phyloP scores from a whole-genome alignment of 2,888 invertebrate species.

The Nematopogon swammerdamellus region DNA sequence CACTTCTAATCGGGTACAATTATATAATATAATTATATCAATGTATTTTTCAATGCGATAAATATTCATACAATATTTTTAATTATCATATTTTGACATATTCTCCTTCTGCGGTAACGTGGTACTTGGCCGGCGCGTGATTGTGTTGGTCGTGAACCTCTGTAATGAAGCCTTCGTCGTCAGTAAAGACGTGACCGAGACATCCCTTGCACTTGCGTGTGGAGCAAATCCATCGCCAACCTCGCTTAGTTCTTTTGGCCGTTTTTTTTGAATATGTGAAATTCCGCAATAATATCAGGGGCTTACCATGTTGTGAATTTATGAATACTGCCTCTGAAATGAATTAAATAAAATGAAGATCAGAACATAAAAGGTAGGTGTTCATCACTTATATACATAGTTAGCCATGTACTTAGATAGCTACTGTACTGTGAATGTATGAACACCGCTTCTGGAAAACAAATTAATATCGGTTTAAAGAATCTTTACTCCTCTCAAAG shows the following conservation, averaged over 20 bases:
- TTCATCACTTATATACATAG: too few relatives aligned
- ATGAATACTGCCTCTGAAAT: background rate
- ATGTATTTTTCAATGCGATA: too few relatives aligned
- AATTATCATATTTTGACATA: background rate
- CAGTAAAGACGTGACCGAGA: background rate
- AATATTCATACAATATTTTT: too few relatives aligned
- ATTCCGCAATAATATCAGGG: background rate
- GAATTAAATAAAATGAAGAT: too few relatives aligned
- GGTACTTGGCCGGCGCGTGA: background rate
- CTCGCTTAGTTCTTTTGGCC: background rate
- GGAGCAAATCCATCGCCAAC: conserved; percentile 2
- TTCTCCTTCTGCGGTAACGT: background rate
- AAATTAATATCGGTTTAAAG: too few relatives aligned
- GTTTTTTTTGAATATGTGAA: background rate
- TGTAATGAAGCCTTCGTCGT: background rate
- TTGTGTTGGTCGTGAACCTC: background rate
- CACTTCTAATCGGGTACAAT: too few relatives aligned
- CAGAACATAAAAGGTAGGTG: too few relatives aligned
- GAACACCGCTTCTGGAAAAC: too few relatives aligned
- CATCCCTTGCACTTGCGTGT: background rate
- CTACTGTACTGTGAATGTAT: too few relatives aligned
- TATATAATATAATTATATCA: too few relatives aligned
- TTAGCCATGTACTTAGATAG: too few relatives aligned
- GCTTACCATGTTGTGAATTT: background rate
- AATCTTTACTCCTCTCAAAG: too few relatives aligned